Conservation (phyloP, 2,113 vertebrate genomes). For the Dromaius novaehollandiae region DNA sequence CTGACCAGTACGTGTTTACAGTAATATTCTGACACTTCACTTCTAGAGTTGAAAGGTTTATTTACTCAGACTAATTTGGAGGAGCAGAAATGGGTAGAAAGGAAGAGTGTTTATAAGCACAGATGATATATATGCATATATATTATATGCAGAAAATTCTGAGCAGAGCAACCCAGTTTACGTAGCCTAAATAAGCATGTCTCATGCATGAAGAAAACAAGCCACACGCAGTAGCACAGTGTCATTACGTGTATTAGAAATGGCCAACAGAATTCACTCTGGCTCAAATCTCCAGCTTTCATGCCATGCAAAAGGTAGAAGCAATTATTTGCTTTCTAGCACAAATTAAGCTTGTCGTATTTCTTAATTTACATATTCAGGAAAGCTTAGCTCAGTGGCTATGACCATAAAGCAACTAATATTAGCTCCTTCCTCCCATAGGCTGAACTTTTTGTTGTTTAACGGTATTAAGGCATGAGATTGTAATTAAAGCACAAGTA, state of each 20-base stretch:
- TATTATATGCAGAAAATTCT: not conserved
- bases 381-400: not conserved
- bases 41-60: not conserved
- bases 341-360: not conserved
- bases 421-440: not conserved
- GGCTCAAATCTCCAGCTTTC: not conserved
- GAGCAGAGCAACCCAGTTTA: not conserved
- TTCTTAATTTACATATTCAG: not conserved
- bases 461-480: not conserved
- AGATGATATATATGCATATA: accelerated
- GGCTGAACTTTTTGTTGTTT: not conserved
- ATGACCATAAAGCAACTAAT: not conserved
- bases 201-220: not conserved
- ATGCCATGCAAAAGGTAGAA: not conserved
- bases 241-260: not conserved
- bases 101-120: not conserved
- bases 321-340: not conserved
- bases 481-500: not conserved
- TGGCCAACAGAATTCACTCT: not conserved
- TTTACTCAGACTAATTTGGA: not conserved
- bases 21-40: not conserved
- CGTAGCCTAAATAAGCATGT: not conserved
- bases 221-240: not conserved
- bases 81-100: not conserved
- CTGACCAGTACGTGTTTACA: conserved; percentile 21